Conservation (phyloP, 2,797 vertebrate genomes). For the Rallus crepitans region DNA sequence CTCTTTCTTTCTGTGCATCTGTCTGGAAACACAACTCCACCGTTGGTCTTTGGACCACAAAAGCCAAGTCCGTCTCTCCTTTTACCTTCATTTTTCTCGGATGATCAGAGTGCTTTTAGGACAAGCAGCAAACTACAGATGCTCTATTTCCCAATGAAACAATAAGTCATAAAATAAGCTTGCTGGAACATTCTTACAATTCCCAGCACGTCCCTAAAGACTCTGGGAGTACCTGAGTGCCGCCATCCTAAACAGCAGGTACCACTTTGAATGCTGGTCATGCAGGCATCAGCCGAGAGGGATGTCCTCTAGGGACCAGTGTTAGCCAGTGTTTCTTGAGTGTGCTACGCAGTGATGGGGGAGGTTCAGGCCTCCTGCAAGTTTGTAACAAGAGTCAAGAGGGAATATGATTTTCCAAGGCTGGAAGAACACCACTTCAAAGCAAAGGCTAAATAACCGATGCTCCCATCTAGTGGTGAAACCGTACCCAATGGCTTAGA, state of each 20-base stretch:
- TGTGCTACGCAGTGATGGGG: accelerated
- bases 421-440: background rate
- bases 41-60: background rate
- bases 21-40: background rate
- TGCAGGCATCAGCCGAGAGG: background rate
- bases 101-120: background rate
- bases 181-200: background rate
- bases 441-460: conserved; percentile 22
- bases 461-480: conserved; percentile 58
- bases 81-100: background rate
- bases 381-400: background rate
- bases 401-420: background rate
- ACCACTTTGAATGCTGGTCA: background rate
- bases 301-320: background rate
- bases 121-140: background rate
- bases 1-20: background rate
- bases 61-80: background rate
- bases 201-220: background rate
- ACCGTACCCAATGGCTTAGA: background rate
- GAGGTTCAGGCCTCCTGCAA: background rate
- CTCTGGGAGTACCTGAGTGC: background rate
- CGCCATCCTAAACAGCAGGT: background rate
- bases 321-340: background rate
- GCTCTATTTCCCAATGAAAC: background rate
- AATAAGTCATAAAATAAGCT: conserved; percentile 10